Base-by-base conservation (phyloP, 2,797 vertebrate genomes). In the Botia kubotai region DNA sequence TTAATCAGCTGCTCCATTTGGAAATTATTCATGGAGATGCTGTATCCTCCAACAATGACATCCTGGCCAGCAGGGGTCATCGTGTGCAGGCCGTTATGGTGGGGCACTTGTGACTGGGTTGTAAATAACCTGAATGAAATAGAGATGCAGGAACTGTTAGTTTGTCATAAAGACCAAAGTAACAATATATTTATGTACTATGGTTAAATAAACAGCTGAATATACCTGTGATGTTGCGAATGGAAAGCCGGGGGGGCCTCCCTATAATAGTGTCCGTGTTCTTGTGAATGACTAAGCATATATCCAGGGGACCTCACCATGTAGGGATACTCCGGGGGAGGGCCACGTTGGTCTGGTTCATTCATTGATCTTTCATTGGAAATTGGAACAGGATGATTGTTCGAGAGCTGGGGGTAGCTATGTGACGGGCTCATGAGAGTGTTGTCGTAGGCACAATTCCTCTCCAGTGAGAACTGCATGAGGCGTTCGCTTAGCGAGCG, bases 401-500 rank as follows among this genome's bases (percentile, higher is more conserved):
- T 91, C 57, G 95, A 93, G 82, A 99, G 95, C 93, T 97, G 97
- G 0, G 98, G 98, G 72, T 95, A 97, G 91, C 98, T 99, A 90
- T 95, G 94, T 2, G 97, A 97, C 4, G 96, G 92, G 75, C 93
- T 96, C 92, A 97, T 93, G 72, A 92, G 90, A 87, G 89, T 86
- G 62, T 89, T 89, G 1, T 89, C 85, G 39, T 92, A 93, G 0
- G 33, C 90, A 1, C 92, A 93, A 0, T 95, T 97, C 79, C 97
- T 93, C 91, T 98, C 97, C 91, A 98, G 91, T 0, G 97, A 97
- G 81, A 99, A 92, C 91, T 96, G 96, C 94, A 98, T 90, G 62
- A 99, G 96, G 62, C 97, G 93, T 86, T 99, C 97, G 0, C 98
- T 99, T 83, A 99, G 93, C 0, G 97, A 99, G 81, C 97, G 95